Conservation (phyloP, 2,797 vertebrate genomes). For the Tokudaia tokunoshimensis region DNA sequence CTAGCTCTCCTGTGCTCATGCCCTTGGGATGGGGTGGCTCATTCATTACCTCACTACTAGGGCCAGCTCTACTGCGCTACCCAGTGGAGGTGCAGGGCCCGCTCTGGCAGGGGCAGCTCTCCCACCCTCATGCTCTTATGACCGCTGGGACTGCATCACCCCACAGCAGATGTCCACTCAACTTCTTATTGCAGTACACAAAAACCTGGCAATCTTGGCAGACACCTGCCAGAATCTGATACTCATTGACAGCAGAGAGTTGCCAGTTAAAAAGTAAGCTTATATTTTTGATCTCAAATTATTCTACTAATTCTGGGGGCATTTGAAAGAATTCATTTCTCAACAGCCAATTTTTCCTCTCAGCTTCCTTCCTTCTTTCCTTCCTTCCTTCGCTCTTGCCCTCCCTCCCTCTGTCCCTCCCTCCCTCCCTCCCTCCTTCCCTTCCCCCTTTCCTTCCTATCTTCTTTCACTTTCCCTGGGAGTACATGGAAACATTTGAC, state of each 20-base stretch:
- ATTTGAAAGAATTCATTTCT: too few species aligned
- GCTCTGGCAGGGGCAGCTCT: neutral
- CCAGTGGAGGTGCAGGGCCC: neutral
- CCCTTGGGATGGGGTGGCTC: neutral
- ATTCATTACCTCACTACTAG: neutral
- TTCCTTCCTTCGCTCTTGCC: too few species aligned
- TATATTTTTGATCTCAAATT: neutral
- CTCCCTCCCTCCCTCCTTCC: too few species aligned
- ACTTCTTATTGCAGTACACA: neutral
- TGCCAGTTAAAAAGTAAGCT: neutral
- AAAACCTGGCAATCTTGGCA: neutral
- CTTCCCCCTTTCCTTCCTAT: neutral
- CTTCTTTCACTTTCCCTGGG: neutral
- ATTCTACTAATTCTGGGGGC: neutral
- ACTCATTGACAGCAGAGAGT: too few species aligned
- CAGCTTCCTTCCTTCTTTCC: neutral
- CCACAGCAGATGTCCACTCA: neutral
- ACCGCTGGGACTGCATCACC: neutral
- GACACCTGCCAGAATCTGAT: neutral
- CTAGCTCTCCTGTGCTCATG: neutral
- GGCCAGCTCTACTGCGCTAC: neutral
- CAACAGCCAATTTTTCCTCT: neutral
- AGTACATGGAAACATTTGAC: neutral
- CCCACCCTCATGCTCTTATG: neutral
- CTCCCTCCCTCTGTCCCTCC: rapidly evolving